A percentile compares a stretch with the other conserved stretches of the same genome.
Evolutionary conservation across 2,797 vertebrate species (phyloP).

Genomic region (Danio tinwini): DNA sequence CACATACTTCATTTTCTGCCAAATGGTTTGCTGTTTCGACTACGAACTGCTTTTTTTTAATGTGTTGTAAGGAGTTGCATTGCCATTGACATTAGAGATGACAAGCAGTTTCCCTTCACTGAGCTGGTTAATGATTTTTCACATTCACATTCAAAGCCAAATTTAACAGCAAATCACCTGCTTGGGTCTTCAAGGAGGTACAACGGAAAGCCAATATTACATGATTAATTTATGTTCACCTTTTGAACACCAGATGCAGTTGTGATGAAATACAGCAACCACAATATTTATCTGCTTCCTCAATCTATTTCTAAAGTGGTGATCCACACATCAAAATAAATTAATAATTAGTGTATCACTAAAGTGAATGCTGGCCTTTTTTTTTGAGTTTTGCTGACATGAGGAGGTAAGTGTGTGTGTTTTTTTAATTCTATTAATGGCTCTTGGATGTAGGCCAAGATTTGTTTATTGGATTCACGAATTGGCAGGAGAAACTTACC

Average conservation of each 20-base stretch:
- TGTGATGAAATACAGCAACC: conserved; percentile 9
- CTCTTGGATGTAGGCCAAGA: conserved; percentile 27
- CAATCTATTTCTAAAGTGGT: conserved; percentile 60
- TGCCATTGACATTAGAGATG: conserved; percentile 68
- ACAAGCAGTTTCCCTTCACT: conserved; percentile 65
- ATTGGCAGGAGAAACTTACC: conserved; percentile 31
- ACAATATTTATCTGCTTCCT: conserved; percentile 40
- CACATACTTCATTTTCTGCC: conserved; percentile 66
- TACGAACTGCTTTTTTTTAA: conserved; percentile 65
- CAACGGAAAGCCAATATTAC: conserved; percentile 26
- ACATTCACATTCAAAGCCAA: conserved; percentile 53
- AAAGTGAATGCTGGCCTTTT: conserved; percentile 62
- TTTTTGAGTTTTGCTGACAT: conserved; percentile 61
- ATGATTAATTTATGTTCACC: conserved; percentile 31
- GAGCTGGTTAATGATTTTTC: conserved; percentile 67
- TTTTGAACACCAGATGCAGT: conserved; percentile 6
- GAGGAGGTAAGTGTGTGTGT: conserved; percentile 4
- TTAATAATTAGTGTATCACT: conserved; percentile 66
- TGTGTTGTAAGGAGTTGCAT: conserved; percentile 62
- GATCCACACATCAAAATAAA: conserved; percentile 59
- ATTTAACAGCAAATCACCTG: conserved; percentile 44
- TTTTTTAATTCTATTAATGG: conserved; percentile 44
- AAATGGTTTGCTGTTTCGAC: conserved; percentile 53
- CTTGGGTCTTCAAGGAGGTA: conserved; percentile 17
- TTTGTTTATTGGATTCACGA: conserved; percentile 42